Conservation (phyloP, 2,113 vertebrate species). For the Pleuronectes platessa region DNA sequence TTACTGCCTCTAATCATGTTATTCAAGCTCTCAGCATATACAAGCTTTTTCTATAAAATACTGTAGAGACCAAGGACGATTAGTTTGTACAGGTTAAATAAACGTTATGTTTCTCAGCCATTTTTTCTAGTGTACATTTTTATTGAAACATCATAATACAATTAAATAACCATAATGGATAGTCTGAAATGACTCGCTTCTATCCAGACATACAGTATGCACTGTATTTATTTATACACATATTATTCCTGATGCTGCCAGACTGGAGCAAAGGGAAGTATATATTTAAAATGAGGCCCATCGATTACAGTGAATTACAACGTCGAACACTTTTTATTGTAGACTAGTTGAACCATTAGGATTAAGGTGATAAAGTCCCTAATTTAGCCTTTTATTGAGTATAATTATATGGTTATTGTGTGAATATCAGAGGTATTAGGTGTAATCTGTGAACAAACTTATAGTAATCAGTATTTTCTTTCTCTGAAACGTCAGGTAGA, state of each 20-base stretch:
- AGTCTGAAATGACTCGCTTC: background rate
- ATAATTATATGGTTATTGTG: no score
- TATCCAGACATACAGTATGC: no score
- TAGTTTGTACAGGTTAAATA: background rate
- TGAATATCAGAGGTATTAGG: no score
- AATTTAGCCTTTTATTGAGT: background rate
- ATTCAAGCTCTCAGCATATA: background rate
- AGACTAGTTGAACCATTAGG: background rate
- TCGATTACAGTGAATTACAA: no score
- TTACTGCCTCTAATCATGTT: background rate
- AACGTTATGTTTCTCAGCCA: no score
- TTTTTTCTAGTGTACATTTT: background rate
- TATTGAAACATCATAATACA: background rate
- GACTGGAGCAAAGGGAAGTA: no score
- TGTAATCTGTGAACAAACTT: background rate
- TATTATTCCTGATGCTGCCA: background rate
- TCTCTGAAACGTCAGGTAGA: no score
- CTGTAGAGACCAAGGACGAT: background rate
- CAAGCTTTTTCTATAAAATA: background rate
- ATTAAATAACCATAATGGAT: conserved; percentile 4
- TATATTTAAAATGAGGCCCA: no score
- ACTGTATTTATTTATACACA: no score
- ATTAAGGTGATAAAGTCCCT: conserved; percentile 1
- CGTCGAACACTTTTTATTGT: background rate
- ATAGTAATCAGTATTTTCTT: background rate